A percentile compares a stretch with the other conserved stretches of the same genome.
phyloP scores from a whole-genome alignment of 2,888 invertebrate genomes.

The Drosophila pegasa region DNA sequence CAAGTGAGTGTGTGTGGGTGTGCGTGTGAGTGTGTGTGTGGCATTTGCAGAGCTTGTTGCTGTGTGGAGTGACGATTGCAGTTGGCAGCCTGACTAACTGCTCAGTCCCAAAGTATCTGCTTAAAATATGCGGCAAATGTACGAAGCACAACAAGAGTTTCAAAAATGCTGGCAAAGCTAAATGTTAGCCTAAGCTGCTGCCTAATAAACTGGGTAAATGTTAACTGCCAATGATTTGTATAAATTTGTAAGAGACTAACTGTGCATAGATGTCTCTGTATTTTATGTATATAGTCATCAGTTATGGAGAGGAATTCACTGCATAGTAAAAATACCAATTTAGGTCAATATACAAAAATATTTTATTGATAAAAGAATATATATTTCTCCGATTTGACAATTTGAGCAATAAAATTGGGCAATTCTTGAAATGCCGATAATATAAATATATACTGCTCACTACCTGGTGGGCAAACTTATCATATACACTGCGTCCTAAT shows the following conservation, averaged over 20 bases:
- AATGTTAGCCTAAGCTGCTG: background rate
- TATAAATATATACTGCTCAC: too few relatives aligned
- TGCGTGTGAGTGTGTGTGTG: constrained; percentile 31
- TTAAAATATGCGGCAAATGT: constrained; percentile 38
- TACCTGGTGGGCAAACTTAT: too few relatives aligned
- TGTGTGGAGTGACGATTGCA: constrained; percentile 37
- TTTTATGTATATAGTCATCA: background rate
- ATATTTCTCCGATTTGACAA: too few relatives aligned
- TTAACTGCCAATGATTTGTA: background rate
- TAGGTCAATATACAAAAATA: too few relatives aligned
- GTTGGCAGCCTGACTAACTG: constrained; percentile 45
- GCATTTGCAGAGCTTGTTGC: constrained; percentile 36
- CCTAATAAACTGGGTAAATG: background rate
- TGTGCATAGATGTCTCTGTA: background rate
- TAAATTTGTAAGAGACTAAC: background rate
- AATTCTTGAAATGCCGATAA: too few relatives aligned
- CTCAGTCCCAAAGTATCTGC: constrained; percentile 29
- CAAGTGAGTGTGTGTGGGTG: constrained; percentile 11
- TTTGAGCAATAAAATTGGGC: too few relatives aligned
- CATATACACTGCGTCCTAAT: too few relatives aligned
- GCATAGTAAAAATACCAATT: too few relatives aligned
- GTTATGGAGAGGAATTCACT: too few relatives aligned
- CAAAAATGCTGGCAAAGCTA: background rate
- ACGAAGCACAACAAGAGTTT: constrained; percentile 21
- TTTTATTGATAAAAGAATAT: too few relatives aligned